Evolutionary conservation across 2,113 vertebrate genomes (phyloP).

Genomic region (Megatriorchis doriae): DNA sequence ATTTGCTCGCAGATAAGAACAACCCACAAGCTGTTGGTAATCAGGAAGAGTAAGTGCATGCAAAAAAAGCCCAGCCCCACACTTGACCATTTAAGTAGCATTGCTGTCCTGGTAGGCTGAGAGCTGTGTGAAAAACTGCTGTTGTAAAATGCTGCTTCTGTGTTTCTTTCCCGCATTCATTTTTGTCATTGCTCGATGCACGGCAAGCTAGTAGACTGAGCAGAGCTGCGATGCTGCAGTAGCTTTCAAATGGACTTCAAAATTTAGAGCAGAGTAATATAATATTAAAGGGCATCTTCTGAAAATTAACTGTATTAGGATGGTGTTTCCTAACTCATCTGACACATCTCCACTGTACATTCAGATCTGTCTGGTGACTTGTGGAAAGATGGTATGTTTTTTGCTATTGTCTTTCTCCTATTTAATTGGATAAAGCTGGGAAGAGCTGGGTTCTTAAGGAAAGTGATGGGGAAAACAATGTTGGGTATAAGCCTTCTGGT

Average conservation of each 20-base stretch:
- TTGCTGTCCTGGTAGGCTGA: background rate
- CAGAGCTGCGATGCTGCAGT: background rate
- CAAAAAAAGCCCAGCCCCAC: background rate
- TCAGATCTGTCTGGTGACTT: background rate
- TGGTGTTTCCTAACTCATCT: background rate
- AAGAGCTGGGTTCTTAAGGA: background rate
- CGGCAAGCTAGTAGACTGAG: background rate
- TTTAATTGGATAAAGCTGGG: background rate
- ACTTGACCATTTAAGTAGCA: background rate
- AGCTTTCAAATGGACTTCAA: background rate
- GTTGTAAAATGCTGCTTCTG: background rate
- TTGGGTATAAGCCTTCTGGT: background rate
- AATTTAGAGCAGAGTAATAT: background rate
- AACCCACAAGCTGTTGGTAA: background rate
- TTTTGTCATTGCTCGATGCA: background rate
- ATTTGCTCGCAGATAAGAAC: background rate
- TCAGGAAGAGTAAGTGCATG: background rate
- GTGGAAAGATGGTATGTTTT: background rate
- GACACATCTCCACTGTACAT: accelerated
- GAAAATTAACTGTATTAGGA: background rate
- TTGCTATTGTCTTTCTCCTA: background rate
- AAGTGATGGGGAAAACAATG: background rate
- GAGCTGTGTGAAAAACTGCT: background rate
- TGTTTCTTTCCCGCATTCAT: accelerated
- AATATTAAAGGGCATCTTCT: background rate